These are phyloP conservation scores for Danio aesculapii DNA, from an alignment of 2,797 vertebrate species.

Conservation along the genomic window DNA sequence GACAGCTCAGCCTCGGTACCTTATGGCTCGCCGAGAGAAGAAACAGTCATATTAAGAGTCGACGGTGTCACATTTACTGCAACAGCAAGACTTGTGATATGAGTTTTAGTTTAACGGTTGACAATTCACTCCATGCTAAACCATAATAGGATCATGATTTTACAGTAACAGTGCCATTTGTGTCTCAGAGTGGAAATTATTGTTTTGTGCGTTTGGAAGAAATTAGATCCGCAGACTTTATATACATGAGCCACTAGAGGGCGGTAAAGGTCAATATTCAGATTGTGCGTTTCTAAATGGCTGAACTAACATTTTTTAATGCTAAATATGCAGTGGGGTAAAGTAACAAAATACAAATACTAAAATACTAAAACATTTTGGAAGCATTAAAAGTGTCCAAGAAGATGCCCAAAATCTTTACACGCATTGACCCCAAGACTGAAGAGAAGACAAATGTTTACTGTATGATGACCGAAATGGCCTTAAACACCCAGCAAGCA, in stretches of 20 bases:
- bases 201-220: background rate
- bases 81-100: background rate
- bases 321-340: background rate
- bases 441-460: too few species aligned
- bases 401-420: too few species aligned
- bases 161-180: background rate
- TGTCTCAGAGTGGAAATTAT: conserved; percentile 4
- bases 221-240: background rate
- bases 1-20: conserved; percentile 10
- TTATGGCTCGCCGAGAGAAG: conserved; percentile 17
- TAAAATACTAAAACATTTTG: too few species aligned
- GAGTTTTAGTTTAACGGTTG: conserved; percentile 6
- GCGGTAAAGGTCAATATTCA: background rate
- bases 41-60: conserved; percentile 2
- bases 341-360: too few species aligned
- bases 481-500: too few species aligned
- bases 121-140: background rate
- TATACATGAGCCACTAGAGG: background rate
- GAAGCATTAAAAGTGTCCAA: too few species aligned
- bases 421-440: too few species aligned
- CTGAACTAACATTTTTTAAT: background rate
- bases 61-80: conserved; percentile 5
- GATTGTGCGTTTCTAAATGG: background rate
- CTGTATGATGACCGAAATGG: too few species aligned
- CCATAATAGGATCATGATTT: conserved; percentile 8